Evolutionary conservation across 64 coral and sea anemone genomes (phyloP).

Genomic region (Montipora sp.): DNA sequence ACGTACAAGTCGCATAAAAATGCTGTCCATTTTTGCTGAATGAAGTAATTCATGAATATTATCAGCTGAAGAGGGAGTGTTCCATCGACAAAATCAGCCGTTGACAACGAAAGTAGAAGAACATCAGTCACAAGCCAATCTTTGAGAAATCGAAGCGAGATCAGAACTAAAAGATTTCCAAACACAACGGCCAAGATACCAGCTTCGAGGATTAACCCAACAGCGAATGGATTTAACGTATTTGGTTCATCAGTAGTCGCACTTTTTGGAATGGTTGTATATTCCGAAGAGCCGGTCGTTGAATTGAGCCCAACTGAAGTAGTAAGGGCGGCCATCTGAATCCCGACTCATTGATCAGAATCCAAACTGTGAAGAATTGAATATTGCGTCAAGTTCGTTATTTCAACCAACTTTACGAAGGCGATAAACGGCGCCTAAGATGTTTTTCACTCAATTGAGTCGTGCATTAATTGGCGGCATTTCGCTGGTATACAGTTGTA

Average conservation of each 20-base stretch:
- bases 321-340: neutral
- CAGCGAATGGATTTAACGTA: slow-evolving; percentile 30
- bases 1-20: slow-evolving; percentile 71
- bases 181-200: slow-evolving; percentile 54
- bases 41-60: slow-evolving; percentile 90
- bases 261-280: neutral
- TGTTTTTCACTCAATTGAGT: neutral
- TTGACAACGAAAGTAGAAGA: slow-evolving; percentile 76
- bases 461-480: neutral
- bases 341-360: neutral
- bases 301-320: neutral
- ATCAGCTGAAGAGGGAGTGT: slow-evolving; percentile 80
- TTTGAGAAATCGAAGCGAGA: slow-evolving; percentile 75
- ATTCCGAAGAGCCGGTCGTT: neutral
- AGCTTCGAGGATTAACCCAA: slow-evolving; percentile 74
- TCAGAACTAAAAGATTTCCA: slow-evolving; percentile 81
- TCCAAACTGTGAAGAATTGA: neutral
- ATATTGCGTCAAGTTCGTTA: neutral
- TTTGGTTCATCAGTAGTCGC: neutral
- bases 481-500: neutral
- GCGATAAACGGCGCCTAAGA: neutral
- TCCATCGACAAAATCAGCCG: slow-evolving; percentile 86
- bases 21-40: slow-evolving; percentile 55
- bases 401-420: neutral
- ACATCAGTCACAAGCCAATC: slow-evolving; percentile 81